Base-by-base conservation (phyloP, 30 jellyfish, hydroid and myxozoan species). In the Chrysaora quinquecirrha region DNA sequence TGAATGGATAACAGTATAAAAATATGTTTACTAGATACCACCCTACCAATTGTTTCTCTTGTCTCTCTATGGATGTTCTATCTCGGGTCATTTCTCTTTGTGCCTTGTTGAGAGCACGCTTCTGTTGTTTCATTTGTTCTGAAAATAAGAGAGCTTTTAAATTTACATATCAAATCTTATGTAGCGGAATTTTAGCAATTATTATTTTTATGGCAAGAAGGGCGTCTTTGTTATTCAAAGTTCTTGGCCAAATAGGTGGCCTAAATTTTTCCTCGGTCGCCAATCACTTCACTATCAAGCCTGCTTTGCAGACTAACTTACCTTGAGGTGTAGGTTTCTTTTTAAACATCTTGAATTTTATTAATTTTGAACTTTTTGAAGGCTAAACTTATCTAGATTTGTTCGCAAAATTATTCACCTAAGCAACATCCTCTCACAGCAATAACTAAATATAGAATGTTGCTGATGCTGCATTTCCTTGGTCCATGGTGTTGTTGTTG, bases 81-180 rank as follows among this genome's bases (percentile, higher is more conserved):
- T 93, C 98, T 65, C 98, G 30, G 12, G 89, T 62, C 78, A 93
- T 78, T 27, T 83, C 98, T 70, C 98, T 71, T 46, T 87, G 93
- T 14, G 86, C 84, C 82, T 72, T 84, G 60, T 73, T 83, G n/a
- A 93, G 73, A 38, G 79, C 93, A 62, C 97, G 76, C 65, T 93
- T 86, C 62, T 93, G 97, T 70, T 86, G 97, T 68, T 63, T 86
- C 90, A 93, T 76, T 77, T 87, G 91, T 52, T 87, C 96, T 87
- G 61, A 38, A 78, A 33, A 75, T 25, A 48, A 30, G 31, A 21
- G 1, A 31, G 18, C 6, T 38, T n/a, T n/a, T n/a, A n/a, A n/a
- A n/a, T n/a, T n/a, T n/a, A n/a, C n/a, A n/a, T n/a, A n/a, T n/a
- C n/a, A n/a, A n/a, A n/a, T n/a, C n/a, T n/a, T n/a, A n/a, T n/a